Evolutionary conservation across 2,113 vertebrate species (phyloP), one percentile per base, ranked within the genome.

Genomic region (Blennius ocellaris): DNA sequence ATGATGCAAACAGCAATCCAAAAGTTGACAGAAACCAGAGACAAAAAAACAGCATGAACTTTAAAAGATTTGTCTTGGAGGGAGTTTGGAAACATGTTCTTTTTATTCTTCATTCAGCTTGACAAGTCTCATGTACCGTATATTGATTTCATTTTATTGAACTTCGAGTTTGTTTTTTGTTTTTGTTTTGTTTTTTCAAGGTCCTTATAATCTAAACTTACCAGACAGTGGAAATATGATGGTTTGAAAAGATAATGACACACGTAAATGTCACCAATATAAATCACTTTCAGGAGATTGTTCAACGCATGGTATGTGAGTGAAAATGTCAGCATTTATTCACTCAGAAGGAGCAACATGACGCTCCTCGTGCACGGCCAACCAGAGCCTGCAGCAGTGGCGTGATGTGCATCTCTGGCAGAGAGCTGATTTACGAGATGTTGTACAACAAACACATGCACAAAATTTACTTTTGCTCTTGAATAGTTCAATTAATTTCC

Each of bases 401-500:
- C 21, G 21, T 30, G 21, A 30, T 30, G 21, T 30, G 21, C 21
- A 30, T 30, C 21, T 30, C 21, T 4, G 84, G 80, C 69, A 57
- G 44, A 11, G 0, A 11, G 0, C 1, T 39, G 14, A 9, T 51
- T 53, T 45, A 49, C 36, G 52, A 61, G 71, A 72, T 77, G 37
- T 83, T 64, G 41, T 7, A 68, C 30, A 70, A 43, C 62, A 78
- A 80, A 73, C 67, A 58, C 14, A 52, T n/a, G 1, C 44, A 38
- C 62, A 6, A 73, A 82, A 76, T 39, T 45, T 80, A 67, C 63
- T 6, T 41, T 11, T 0, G 15, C 17, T 56, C 63, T 75, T 57
- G 21, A 30, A 30, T 30, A 30, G 21, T 4, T 30, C 21, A 30
- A 30, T 30, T 30, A 30, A 30, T 30, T 30, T 78, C 77, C 54